Evolutionary conservation across 2,113 vertebrate species (phyloP).

Genomic region (Neolamprologus ventralis): DNA sequence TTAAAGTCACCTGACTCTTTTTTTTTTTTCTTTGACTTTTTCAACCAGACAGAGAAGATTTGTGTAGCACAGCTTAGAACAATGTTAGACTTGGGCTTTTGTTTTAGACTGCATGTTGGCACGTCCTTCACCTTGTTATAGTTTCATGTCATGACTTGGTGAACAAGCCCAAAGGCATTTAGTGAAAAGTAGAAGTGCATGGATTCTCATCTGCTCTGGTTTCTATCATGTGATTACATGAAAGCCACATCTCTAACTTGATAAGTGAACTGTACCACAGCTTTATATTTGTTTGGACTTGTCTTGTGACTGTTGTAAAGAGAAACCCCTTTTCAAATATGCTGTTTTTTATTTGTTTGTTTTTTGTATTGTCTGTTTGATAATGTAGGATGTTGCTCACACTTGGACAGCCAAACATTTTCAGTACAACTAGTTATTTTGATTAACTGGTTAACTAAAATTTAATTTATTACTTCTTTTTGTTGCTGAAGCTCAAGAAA

Average conservation of each 20-base stretch:
- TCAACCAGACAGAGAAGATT: not conserved
- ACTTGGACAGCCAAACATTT: rapidly evolving
- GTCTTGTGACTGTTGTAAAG: not conserved
- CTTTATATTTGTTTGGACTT: not conserved
- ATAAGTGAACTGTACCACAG: not conserved
- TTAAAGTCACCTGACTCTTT: not conserved
- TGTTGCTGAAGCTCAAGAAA: slow-evolving; percentile 81
- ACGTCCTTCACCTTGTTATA: not conserved
- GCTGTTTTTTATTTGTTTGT: not conserved
- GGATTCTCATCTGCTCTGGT: not conserved
- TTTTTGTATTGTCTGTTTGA: not conserved
- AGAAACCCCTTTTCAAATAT: not conserved
- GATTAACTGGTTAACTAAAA: not conserved
- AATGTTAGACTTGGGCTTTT: not conserved
- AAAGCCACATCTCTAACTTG: not conserved
- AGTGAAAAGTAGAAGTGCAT: slow-evolving; percentile 1
- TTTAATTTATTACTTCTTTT: not conserved
- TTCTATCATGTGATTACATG: not conserved
- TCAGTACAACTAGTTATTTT: not conserved
- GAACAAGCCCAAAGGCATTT: not conserved
- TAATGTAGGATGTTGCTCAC: not conserved
- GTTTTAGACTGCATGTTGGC: slow-evolving; percentile 25
- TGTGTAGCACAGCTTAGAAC: not conserved
- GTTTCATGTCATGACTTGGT: not conserved
- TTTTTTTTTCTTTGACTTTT: not conserved